phyloP scores from a whole-genome alignment of 2,797 vertebrate species.

The Pachyuromys duprasi region DNA sequence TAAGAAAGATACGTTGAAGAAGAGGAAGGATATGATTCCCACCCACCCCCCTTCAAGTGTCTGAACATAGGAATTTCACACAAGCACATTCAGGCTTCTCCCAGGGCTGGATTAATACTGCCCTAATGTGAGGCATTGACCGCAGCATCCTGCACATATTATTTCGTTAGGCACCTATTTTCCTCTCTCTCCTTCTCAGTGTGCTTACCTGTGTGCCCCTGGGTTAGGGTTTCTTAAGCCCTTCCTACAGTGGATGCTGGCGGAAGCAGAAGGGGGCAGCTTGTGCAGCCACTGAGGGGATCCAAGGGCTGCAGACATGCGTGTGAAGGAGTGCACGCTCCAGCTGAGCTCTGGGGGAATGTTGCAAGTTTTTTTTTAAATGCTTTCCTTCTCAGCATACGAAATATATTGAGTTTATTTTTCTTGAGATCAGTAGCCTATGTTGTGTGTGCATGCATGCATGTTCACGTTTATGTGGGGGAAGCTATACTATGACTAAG shows the following conservation, averaged over 20 bases:
- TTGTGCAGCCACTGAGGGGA: not conserved
- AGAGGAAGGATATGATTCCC: not conserved
- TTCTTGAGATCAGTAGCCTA: not conserved
- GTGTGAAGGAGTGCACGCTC: not conserved
- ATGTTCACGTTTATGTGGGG: too few relatives aligned
- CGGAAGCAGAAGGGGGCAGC: not conserved
- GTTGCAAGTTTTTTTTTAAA: not conserved
- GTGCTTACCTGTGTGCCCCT: not conserved
- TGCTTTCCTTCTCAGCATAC: not conserved
- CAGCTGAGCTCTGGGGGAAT: not conserved
- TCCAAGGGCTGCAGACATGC: not conserved
- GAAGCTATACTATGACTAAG: not conserved
- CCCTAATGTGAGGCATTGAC: not conserved
- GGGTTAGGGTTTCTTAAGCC: rapidly evolving
- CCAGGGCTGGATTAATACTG: not conserved
- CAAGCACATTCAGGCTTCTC: not conserved
- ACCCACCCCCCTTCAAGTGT: not conserved
- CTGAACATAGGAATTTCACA: not conserved
- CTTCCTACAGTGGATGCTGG: not conserved
- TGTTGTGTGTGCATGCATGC: not conserved
- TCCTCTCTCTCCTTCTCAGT: not conserved
- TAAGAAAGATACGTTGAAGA: not conserved
- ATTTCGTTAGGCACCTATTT: not conserved
- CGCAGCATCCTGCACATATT: not conserved
- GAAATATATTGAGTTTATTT: not conserved